These are phyloP conservation scores for Scopus umbretta DNA, from an alignment of 2,113 vertebrate species.

Conservation along the genomic window DNA sequence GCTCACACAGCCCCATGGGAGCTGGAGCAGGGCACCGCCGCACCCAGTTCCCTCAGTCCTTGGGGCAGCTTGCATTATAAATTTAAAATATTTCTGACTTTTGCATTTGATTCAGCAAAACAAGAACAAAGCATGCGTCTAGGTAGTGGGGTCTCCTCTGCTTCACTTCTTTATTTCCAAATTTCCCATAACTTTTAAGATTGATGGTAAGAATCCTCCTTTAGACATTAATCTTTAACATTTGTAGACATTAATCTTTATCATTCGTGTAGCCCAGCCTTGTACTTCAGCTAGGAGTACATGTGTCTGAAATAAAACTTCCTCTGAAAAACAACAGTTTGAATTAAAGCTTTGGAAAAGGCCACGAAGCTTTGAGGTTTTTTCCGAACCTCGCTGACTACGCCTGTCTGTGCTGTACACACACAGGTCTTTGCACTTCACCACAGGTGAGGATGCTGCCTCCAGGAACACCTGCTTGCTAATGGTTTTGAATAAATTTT, in stretches of 20 bases:
- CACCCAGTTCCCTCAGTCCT: neutral
- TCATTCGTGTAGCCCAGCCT: neutral
- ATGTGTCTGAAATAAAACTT: neutral
- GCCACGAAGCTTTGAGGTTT: neutral
- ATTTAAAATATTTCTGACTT: neutral
- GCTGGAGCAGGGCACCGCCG: neutral
- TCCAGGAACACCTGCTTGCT: neutral
- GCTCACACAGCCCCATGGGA: rapidly evolving
- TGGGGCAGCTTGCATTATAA: neutral
- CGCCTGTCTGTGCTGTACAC: neutral
- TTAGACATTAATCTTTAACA: neutral
- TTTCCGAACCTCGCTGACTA: too few relatives aligned
- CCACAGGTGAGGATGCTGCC: neutral
- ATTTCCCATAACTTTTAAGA: neutral
- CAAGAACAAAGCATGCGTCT: neutral
- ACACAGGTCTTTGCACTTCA: neutral
- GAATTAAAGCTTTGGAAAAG: neutral
- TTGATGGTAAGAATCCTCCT: neutral
- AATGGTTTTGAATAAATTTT: neutral
- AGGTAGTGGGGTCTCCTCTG: neutral
- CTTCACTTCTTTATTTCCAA: neutral
- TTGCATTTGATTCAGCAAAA: neutral
- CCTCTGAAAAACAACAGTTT: neutral
- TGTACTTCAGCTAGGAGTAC: neutral
- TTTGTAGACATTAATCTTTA: neutral